Conservation (phyloP, 2,888 invertebrate genomes). For the Linnaemya vulpina region DNA sequence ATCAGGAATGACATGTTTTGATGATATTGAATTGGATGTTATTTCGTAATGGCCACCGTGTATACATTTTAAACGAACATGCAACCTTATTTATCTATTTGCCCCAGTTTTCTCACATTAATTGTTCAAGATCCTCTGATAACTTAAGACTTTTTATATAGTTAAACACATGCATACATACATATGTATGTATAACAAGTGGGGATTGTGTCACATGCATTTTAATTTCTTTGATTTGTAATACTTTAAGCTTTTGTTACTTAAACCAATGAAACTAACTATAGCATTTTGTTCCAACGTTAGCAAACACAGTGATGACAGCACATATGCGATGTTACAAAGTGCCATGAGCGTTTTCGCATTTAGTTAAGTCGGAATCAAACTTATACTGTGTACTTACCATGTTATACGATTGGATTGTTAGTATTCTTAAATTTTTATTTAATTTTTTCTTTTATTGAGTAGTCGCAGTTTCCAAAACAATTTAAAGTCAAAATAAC, state of each 20-base stretch:
- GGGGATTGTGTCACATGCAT: conserved; percentile 6
- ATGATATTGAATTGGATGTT: conserved; percentile 23
- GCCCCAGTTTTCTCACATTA: conserved; percentile 3
- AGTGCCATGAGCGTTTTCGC: too few species aligned
- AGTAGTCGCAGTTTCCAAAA: too few species aligned
- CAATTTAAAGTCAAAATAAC: too few species aligned
- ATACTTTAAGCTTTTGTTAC: not conserved
- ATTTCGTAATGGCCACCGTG: conserved; percentile 1
- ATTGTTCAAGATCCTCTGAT: not conserved
- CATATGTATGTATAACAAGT: not conserved
- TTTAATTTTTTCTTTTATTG: too few species aligned
- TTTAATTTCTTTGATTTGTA: not conserved
- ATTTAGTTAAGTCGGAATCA: too few species aligned
- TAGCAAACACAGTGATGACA: too few species aligned
- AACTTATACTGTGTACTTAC: too few species aligned
- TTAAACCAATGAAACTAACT: too few species aligned
- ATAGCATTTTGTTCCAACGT: too few species aligned
- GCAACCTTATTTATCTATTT: conserved; percentile 30
- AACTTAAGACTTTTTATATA: not conserved
- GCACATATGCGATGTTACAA: too few species aligned
- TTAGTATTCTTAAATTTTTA: too few species aligned
- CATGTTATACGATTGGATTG: too few species aligned
- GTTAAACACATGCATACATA: not conserved
- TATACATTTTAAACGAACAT: conserved; percentile 35
- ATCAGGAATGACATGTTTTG: conserved; percentile 21